Evolutionary conservation across 30 jellyfish, hydroid and myxozoan genomes (phyloP).

Genomic region (Chironex yamaguchii): DNA sequence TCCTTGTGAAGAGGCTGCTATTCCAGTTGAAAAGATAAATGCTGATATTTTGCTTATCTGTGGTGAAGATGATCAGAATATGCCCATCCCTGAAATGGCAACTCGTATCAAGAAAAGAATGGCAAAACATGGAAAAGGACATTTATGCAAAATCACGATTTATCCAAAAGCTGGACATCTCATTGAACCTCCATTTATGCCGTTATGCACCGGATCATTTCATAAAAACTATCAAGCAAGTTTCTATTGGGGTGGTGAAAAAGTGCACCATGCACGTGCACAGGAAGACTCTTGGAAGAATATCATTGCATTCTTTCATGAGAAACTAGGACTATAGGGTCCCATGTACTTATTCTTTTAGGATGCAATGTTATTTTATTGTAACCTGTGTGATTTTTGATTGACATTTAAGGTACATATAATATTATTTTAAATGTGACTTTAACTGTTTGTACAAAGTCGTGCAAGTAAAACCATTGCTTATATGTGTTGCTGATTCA

Average conservation of each 20-base stretch:
- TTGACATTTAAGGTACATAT: too few relatives aligned
- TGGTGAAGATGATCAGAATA: constrained; percentile 45
- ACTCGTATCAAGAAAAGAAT: constrained; percentile 21
- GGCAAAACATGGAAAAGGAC: background rate
- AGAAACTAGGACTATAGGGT: too few relatives aligned
- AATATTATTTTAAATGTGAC: too few relatives aligned
- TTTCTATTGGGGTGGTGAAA: constrained; percentile 72
- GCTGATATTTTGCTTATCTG: constrained; percentile 24
- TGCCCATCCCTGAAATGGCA: background rate
- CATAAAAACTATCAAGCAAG: background rate
- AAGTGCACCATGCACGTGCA: constrained; percentile 66
- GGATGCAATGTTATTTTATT: too few relatives aligned
- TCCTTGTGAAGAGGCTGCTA: background rate
- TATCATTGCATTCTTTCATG: constrained; percentile 28
- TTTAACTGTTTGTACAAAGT: too few relatives aligned
- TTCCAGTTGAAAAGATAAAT: constrained; percentile 43
- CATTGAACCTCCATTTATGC: constrained; percentile 84
- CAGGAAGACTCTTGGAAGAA: constrained; percentile 81
- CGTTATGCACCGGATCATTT: constrained; percentile 50
- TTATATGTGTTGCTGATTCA: too few relatives aligned
- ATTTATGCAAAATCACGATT: background rate
- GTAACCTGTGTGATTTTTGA: too few relatives aligned
- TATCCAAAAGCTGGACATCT: constrained; percentile 84
- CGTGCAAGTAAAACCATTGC: too few relatives aligned
- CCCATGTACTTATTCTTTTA: too few relatives aligned